phyloP scores from a whole-genome alignment of 2,888 invertebrate genomes.

The Dolichopus griseipennis region DNA sequence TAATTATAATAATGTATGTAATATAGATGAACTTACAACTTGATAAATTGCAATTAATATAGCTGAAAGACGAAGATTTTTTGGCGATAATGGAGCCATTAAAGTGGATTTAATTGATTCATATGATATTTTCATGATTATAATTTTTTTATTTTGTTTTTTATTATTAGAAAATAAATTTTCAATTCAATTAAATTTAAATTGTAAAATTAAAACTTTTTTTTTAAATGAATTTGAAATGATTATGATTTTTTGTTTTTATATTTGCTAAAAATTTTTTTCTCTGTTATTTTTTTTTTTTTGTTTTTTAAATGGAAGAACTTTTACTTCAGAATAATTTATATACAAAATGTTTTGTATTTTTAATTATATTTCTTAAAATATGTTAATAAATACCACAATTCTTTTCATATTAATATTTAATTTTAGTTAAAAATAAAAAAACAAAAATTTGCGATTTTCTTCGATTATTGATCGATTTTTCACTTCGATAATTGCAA shows the following conservation, averaged over 20 bases:
- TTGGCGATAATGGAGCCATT: conserved; percentile 37
- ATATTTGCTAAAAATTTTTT: too few relatives aligned
- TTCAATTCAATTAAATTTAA: too few relatives aligned
- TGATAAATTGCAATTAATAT: conserved; percentile 40
- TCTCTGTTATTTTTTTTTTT: neutral
- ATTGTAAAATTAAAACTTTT: too few relatives aligned
- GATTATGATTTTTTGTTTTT: too few relatives aligned
- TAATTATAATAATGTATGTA: neutral
- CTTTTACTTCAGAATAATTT: neutral
- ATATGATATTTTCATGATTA: neutral
- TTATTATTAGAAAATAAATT: neutral
- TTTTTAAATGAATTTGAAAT: too few relatives aligned
- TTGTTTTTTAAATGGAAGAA: neutral
- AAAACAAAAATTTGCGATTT: neutral
- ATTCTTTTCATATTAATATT: too few relatives aligned
- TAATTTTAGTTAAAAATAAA: neutral
- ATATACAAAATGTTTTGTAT: too few relatives aligned
- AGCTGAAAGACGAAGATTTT: conserved; percentile 39
- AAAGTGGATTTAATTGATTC: conserved; percentile 19
- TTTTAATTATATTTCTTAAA: too few relatives aligned
- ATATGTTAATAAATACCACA: too few relatives aligned
- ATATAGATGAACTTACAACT: conserved; percentile 33
- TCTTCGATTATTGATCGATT: conserved; percentile 1
- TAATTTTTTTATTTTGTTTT: neutral
- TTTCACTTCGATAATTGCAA: neutral